Evolutionary conservation across 2,113 vertebrate species (phyloP).

Genomic region (Perca fluviatilis): DNA sequence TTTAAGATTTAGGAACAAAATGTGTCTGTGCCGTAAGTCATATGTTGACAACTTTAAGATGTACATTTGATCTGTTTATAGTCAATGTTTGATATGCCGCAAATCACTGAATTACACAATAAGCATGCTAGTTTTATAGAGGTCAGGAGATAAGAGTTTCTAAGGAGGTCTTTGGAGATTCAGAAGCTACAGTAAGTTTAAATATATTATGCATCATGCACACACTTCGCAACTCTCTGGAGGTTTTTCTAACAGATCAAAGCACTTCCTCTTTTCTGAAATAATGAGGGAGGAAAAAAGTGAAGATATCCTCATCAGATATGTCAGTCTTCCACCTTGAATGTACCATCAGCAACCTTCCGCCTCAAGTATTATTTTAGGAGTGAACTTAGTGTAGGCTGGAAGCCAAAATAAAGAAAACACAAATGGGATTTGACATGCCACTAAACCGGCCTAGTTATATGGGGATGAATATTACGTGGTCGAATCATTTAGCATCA

Average conservation of each 20-base stretch:
- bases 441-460: conserved; percentile 14
- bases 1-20: neutral
- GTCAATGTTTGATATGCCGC: neutral
- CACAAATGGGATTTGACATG: neutral
- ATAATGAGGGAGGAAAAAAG: conserved; percentile 65
- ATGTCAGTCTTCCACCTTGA: conserved; percentile 61
- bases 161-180: conserved; percentile 45
- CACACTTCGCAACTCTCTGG: conserved; percentile 49
- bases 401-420: neutral
- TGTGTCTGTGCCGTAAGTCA: neutral
- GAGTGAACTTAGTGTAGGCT: conserved; percentile 10
- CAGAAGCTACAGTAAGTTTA: conserved; percentile 56
- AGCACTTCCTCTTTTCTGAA: conserved; percentile 57
- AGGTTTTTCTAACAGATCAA: conserved; percentile 71
- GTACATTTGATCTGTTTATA: conserved; percentile 22
- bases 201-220: conserved; percentile 67
- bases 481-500: conserved; percentile 67
- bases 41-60: too few relatives aligned
- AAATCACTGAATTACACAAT: conserved; percentile 4
- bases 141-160: conserved; percentile 37
- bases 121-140: conserved; percentile 33
- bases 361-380: conserved; percentile 20
- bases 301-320: conserved; percentile 56
- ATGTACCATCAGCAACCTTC: conserved; percentile 45
- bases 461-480: conserved; percentile 37